A percentile compares a stretch with the other conserved stretches of the same genome.
Conservation (phyloP, 2,797 vertebrate genomes). For the Botia almorhae region DNA sequence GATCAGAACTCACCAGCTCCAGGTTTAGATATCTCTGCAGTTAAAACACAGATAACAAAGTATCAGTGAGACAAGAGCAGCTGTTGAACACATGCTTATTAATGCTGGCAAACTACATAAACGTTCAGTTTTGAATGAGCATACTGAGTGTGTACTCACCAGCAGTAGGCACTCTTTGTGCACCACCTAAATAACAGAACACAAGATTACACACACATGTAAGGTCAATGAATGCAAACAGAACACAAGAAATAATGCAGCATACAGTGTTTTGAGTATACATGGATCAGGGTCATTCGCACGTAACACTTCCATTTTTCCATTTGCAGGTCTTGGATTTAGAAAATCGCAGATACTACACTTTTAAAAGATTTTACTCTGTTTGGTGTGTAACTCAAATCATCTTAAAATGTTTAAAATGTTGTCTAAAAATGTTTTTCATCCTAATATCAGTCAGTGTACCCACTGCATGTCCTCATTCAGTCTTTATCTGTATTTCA, state of each 20-base stretch:
- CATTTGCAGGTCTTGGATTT: no score
- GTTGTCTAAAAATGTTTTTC: no score
- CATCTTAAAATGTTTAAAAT: no score
- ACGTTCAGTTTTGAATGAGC: background rate
- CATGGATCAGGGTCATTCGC: background rate
- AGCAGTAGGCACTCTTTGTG: background rate
- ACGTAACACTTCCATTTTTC: background rate
- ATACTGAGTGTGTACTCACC: slow-evolving; percentile 14
- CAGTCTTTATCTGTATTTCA: no score
- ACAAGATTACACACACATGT: background rate
- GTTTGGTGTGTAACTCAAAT: background rate
- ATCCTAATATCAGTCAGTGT: no score
- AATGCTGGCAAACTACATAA: background rate
- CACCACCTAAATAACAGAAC: slow-evolving; percentile 23
- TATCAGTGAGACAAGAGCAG: background rate
- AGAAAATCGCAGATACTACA: no score
- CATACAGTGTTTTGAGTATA: background rate
- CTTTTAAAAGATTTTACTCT: background rate
- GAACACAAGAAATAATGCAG: background rate
- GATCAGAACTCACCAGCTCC: slow-evolving; percentile 3
- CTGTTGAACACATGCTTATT: background rate
- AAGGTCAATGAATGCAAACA: background rate
- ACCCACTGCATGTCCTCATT: no score
- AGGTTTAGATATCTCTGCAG: background rate
- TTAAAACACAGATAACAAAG: slow-evolving; percentile 9